Evolutionary conservation across 2,888 invertebrate genomes (phyloP), one percentile per base, ranked within the genome.

Genomic region (Parascotia fuliginaria): DNA sequence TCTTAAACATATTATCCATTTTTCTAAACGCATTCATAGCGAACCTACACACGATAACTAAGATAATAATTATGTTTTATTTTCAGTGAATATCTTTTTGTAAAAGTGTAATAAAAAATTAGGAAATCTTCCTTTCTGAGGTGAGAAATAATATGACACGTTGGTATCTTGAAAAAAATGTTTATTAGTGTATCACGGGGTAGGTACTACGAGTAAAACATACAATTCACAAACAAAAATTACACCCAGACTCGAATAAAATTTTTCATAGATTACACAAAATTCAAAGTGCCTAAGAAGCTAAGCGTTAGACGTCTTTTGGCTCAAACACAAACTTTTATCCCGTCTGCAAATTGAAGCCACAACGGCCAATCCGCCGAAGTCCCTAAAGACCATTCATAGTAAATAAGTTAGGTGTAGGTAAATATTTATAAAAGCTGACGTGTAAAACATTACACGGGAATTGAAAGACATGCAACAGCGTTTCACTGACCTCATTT

Each of bases 361-460:
- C n/a, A n/a, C n/a, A n/a, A n/a, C n/a, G n/a, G n/a, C n/a, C n/a
- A n/a, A n/a, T n/a, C n/a, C n/a, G n/a, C n/a, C n/a, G n/a, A n/a
- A n/a, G n/a, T n/a, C n/a, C n/a, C n/a, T n/a, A n/a, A n/a, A n/a
- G 41, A 54, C 62, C 60, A 61, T 59, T 60, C 58, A 60, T 70
- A 67, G 58, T 70, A 64, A 57, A 57, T 56, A 55, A 54, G 73
- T 74, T n/a, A 56, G 48, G 69, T 75, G 70, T 78, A n/a, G n/a
- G n/a, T n/a, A 81, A 83, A 83, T 79, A 81, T 83, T 83, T 81
- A 77, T 57, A 42, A 49, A 47, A 71, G 68, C 70, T 66, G 62
- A 67, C 70, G 70, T 60, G 65, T 62, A 65, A 75, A 71, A 53
- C 72, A 70, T 72, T 65, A 57, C 58, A 57, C 55, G 36, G 45